Base-by-base conservation (phyloP, 2,888 invertebrate genomes). In the Hoplodrina blanda region DNA sequence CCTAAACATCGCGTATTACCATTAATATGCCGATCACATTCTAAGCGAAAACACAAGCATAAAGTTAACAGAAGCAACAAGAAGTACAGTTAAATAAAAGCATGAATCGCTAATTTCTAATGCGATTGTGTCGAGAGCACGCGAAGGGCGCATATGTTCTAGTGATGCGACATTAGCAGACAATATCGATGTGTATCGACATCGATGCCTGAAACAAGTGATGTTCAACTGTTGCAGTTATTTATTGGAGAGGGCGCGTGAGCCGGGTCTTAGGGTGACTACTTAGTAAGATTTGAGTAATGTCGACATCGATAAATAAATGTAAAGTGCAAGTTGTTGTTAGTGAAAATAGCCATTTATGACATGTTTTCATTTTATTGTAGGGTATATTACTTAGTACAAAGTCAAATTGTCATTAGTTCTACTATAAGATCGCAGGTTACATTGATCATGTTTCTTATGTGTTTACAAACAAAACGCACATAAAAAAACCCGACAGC, bases 191-290 rank as follows among this genome's bases (percentile, higher is more conserved):
- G 80, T 79, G 79, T 80, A 85, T 80, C n/a, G n/a, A 80, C 59
- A 82, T 50, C 4, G 25, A n/a, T n/a, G 25, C 25, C 37, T 25
- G 17, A 50, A 52, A 81, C n/a, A 69, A 77, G 80, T 17, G 17
- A 91, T 92, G 91, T 92, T 89, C 93, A 92, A 94, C 90, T 91
- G 92, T 93, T 92, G 91, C 89, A 86, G 87, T 85, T 88, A 91
- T 90, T 88, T 89, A 88, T 90, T 89, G 86, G 89, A 83, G 86
- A 88, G 89, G 88, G 88, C 82, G 89, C 87, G 83, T 88, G 83
- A 82, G 85, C 66, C 76, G 69, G 82, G 86, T 80, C 54, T 10
- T 73, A 69, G 85, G 70, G 76, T 65, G 30, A n/a, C 41, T 10
- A 7, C 10, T 30, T 13, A 1, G 8, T 33, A 52, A 49, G 54